Conservation (phyloP, 2,797 vertebrate genomes). For the Linurgus olivaceus region DNA sequence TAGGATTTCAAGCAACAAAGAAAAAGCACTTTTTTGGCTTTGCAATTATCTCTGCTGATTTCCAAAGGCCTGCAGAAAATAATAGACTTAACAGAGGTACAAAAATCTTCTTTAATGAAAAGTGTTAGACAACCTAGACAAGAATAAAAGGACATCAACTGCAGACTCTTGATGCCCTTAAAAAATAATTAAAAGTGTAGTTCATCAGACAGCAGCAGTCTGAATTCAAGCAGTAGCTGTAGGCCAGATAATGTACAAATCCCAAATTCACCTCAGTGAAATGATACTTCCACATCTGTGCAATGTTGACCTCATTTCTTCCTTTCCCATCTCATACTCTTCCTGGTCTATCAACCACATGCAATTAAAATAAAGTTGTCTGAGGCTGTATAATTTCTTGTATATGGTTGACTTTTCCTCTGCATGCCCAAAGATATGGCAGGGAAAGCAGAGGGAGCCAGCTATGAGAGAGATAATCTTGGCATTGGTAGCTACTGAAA, state of each 20-base stretch:
- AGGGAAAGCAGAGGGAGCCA: neutral
- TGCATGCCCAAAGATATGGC: neutral
- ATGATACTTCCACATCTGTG: neutral
- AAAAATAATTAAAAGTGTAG: conserved; percentile 26
- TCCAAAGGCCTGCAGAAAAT: conserved; percentile 4
- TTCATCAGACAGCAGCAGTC: neutral
- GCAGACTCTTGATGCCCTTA: neutral
- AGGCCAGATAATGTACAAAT: neutral
- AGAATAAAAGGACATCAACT: neutral
- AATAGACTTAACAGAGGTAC: neutral
- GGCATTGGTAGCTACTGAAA: neutral
- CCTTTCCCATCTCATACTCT: neutral
- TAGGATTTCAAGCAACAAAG: conserved; percentile 16
- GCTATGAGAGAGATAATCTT: neutral
- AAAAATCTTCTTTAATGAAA: neutral
- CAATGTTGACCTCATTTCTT: neutral
- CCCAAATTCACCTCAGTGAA: neutral
- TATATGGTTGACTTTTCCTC: neutral
- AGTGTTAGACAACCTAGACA: neutral
- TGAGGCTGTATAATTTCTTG: neutral
- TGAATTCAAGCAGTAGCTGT: neutral
- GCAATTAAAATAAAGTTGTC: neutral
- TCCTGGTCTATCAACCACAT: neutral
- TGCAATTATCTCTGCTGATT: neutral
- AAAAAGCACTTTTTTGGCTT: conserved; percentile 12